These are phyloP conservation scores for Diorhabda carinulata DNA, from an alignment of 1,140 invertebrate genomes.

Conservation along the genomic window DNA sequence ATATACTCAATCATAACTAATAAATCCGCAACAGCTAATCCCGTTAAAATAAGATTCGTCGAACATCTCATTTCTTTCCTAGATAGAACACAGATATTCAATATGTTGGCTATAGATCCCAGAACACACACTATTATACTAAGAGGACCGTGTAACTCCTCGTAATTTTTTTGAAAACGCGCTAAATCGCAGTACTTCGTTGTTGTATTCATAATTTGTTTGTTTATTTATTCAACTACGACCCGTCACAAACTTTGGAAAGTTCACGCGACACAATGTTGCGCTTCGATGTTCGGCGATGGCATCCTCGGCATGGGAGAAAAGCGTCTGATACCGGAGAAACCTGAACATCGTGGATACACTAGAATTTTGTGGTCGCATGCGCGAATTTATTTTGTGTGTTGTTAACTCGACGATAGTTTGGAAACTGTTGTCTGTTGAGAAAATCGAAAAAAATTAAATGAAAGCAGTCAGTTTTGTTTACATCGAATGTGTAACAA, in stretches of 20 bases:
- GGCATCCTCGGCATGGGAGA: not conserved
- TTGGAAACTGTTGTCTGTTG: no score
- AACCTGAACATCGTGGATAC: no score
- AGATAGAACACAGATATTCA: conserved; percentile 92
- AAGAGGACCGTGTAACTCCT: conserved; percentile 69
- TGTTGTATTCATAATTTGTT: conserved; percentile 15
- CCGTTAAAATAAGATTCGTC: conserved; percentile 81
- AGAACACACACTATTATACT: conserved; percentile 82
- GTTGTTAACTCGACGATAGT: no score
- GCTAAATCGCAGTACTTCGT: conserved; percentile 42
- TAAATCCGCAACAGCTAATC: conserved; percentile 85
- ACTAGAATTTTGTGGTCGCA: no score
- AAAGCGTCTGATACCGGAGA: not conserved
- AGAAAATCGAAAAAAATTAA: no score
- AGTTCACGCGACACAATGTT: not conserved
- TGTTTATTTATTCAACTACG: no score
- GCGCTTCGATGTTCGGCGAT: not conserved
- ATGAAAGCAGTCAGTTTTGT: no score
- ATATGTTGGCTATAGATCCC: conserved; percentile 86
- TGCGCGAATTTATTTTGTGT: no score
- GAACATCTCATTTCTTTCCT: conserved; percentile 82
- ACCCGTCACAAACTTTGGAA: not conserved
- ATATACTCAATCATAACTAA: conserved; percentile 93
- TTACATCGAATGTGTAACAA: no score
- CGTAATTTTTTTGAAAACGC: conserved; percentile 50